Percentiles rank a stretch among this genome's conserved stretches.
phyloP scores from a whole-genome alignment of 2,888 invertebrate species.

The Diplazon laetatorius region DNA sequence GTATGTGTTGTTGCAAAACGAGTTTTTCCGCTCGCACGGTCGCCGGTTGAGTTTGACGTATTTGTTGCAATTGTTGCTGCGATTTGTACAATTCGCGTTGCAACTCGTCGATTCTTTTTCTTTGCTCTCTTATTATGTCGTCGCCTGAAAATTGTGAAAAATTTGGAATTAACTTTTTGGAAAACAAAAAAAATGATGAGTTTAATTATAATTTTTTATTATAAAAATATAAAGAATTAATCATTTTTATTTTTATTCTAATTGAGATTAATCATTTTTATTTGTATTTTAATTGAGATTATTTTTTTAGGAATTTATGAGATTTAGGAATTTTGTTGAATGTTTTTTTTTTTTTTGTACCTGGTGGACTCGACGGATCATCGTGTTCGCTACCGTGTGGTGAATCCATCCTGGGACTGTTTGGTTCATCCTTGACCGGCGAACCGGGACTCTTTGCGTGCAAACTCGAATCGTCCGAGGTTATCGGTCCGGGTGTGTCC shows the following conservation, averaged over 20 bases:
- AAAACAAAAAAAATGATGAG: too few relatives aligned
- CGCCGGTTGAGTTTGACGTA: constrained; percentile 86
- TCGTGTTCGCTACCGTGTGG: constrained; percentile 82
- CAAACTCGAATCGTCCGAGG: constrained; percentile 78
- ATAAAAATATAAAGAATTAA: too few relatives aligned
- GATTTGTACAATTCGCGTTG: constrained; percentile 92
- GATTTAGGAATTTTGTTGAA: too few relatives aligned
- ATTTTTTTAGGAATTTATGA: too few relatives aligned
- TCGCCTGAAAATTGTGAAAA: constrained; percentile 84
- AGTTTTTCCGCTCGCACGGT: constrained; percentile 84
- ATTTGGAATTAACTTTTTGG: too few relatives aligned
- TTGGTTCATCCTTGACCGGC: constrained; percentile 79
- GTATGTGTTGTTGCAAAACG: constrained; percentile 87
- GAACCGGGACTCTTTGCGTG: constrained; percentile 78
- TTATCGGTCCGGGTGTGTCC: constrained; percentile 81
- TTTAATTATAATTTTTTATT: too few relatives aligned
- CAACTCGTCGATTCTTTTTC: constrained; percentile 93
- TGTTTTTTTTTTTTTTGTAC: constrained; percentile 68
- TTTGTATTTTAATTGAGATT: too few relatives aligned
- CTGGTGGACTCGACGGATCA: constrained; percentile 83
- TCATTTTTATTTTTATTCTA: too few relatives aligned
- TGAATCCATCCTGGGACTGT: constrained; percentile 79
- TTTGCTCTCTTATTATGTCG: constrained; percentile 92
- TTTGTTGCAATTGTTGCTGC: constrained; percentile 89
- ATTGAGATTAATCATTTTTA: too few relatives aligned